Conservation (phyloP, 2,797 vertebrate genomes). For the Coreius guichenoti region DNA sequence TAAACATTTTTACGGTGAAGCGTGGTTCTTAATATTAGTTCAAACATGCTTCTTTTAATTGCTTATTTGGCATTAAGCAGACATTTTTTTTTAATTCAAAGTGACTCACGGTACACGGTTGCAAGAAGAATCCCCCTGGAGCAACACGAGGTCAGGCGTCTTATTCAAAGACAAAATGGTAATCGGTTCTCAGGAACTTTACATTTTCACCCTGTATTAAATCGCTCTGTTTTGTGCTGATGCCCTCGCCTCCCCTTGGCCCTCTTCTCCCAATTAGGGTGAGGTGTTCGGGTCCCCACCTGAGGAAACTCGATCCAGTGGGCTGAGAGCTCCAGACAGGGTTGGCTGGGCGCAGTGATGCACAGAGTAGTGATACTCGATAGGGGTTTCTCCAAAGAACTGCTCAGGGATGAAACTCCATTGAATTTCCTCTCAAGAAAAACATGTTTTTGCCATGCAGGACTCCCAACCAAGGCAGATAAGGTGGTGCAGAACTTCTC, state of each 20-base stretch:
- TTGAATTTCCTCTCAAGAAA: conserved; percentile 68
- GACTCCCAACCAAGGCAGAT: conserved; percentile 48
- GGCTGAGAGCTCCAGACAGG: conserved; percentile 63
- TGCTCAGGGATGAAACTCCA: conserved; percentile 64
- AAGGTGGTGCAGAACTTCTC: conserved; percentile 50
- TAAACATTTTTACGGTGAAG: conserved; percentile 24
- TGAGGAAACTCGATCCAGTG: conserved; percentile 69
- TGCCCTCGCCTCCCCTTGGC: conserved; percentile 44
- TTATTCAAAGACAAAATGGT: conserved; percentile 31
- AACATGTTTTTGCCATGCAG: conserved; percentile 51
- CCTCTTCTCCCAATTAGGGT: conserved; percentile 42
- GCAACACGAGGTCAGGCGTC: conserved; percentile 27
- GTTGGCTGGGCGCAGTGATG: conserved; percentile 67
- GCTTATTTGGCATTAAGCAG: conserved; percentile 42
- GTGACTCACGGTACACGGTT: conserved; percentile 20
- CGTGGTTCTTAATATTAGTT: conserved; percentile 19
- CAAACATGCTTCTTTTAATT: conserved; percentile 38
- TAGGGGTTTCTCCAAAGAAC: conserved; percentile 53
- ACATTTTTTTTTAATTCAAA: conserved; percentile 33
- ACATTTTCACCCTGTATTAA: neutral
- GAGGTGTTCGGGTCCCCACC: conserved; percentile 42
- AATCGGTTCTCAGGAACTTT: conserved; percentile 31
- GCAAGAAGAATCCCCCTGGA: conserved; percentile 20
- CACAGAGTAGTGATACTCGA: conserved; percentile 70
- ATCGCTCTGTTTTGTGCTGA: conserved; percentile 46